Evolutionary conservation across 2,797 vertebrate species (phyloP).

Genomic region (Atherinosoma microstoma): DNA sequence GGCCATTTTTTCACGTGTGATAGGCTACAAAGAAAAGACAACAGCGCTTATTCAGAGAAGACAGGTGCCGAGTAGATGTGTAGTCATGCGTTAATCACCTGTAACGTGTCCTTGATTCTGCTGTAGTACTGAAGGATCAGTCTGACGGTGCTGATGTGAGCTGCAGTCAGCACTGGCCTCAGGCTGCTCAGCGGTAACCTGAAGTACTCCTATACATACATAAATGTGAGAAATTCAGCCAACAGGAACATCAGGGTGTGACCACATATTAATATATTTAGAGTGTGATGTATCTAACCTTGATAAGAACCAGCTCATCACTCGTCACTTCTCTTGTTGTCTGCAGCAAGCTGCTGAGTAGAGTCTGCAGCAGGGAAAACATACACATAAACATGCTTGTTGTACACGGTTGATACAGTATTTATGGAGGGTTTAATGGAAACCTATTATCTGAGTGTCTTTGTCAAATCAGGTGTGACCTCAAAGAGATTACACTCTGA

Average conservation of each 20-base stretch:
- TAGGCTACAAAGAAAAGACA: background rate
- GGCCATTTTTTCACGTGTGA: background rate
- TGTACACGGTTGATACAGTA: conserved; percentile 5
- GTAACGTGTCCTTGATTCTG: conserved; percentile 68
- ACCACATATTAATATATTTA: background rate
- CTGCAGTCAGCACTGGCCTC: conserved; percentile 67
- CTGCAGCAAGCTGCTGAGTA: conserved; percentile 81
- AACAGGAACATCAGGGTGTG: background rate
- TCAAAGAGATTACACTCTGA: conserved; percentile 60
- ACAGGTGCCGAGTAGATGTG: background rate
- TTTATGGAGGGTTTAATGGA: conserved; percentile 15
- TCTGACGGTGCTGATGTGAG: conserved; percentile 73
- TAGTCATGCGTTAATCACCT: conserved; percentile 61
- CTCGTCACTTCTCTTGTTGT: conserved; percentile 67
- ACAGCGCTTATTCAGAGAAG: background rate
- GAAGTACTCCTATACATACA: conserved; percentile 81
- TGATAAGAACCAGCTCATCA: conserved; percentile 70
- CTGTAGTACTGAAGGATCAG: conserved; percentile 80
- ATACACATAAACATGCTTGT: conserved; percentile 7
- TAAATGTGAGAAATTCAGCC: background rate
- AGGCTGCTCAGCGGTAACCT: conserved; percentile 70
- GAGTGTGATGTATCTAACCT: conserved; percentile 66
- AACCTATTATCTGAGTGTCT: conserved; percentile 32
- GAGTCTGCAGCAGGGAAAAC: conserved; percentile 63
- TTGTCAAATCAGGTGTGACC: conserved; percentile 59